Base-by-base conservation (phyloP, 2,888 invertebrate genomes). In the Rutpela maculata region DNA sequence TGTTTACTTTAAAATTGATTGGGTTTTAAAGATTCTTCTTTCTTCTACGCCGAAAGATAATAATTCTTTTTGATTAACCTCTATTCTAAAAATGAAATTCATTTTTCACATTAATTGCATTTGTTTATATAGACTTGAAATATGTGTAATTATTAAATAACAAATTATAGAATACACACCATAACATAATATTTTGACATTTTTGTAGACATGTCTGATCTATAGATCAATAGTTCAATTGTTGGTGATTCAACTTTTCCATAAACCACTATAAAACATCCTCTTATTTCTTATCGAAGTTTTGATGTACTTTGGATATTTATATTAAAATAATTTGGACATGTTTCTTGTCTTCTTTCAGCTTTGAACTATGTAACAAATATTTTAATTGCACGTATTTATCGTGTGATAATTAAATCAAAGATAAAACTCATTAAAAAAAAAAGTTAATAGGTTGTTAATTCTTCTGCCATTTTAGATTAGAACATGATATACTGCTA, bases 161-260 rank as follows among this genome's bases (percentile, higher is more conserved):
- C 35, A 10, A 60, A 31, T 60, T 60, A 67, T 43, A 69, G 35
- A 59, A n/a, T 4, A 17, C 12, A 17, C 12, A 57, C 56, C 18
- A 59, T 11, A 69, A 57, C 59, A 67, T 67, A 55, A 74, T 38
- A 66, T 43, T 74, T 60, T 50, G 43, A 22, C 22, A 76, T 71
- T 70, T 76, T 76, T 76, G 71, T 67, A 76, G 76, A 76, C 76
- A 76, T 63, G 71, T 76, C 71, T 71, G 59, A 71, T 72, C 67
- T n/a, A 35, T 31, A 69, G 76, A 76, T 76, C 71, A 76, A 76
- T 62, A 76, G 76, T 76, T 76, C 66, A 76, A 35, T 66, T 22
- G 60, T 35, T 57, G 63, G 55, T 76, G 71, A 76, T 38, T 76
- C 76, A 76, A 76, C 55, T 55, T 69, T 63, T 67, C 56, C 59